Conservation (phyloP, 2,797 vertebrate species). For the Syngnathus rostellatus region DNA sequence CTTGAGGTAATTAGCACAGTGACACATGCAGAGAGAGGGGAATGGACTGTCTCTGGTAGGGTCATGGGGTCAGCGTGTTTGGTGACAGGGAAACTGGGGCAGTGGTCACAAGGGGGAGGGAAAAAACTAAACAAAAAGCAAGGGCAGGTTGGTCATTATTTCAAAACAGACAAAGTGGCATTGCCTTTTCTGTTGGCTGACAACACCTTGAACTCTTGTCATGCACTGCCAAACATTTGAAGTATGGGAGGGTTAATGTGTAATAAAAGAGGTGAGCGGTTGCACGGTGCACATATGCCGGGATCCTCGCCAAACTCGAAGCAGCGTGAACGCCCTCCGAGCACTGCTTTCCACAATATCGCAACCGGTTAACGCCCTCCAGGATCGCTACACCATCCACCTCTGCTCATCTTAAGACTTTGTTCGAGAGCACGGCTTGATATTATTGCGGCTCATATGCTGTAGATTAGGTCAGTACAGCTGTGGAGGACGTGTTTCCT, state of each 20-base stretch:
- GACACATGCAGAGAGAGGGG: slow-evolving; percentile 47
- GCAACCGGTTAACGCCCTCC: slow-evolving; percentile 34
- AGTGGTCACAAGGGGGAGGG: slow-evolving; percentile 20
- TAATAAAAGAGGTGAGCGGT: slow-evolving; percentile 32
- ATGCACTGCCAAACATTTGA: slow-evolving; percentile 15
- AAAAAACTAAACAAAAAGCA: slow-evolving; percentile 9
- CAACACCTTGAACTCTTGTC: slow-evolving; percentile 1
- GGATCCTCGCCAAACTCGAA: slow-evolving; percentile 46
- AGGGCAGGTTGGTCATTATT: slow-evolving; percentile 3
- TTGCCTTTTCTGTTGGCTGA: not conserved
- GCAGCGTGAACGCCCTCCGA: slow-evolving; percentile 59
- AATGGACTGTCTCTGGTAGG: slow-evolving; percentile 33
- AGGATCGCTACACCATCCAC: not conserved
- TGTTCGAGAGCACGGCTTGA: slow-evolving; percentile 4
- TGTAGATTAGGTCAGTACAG: slow-evolving; percentile 32
- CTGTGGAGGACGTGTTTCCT: slow-evolving; percentile 28
- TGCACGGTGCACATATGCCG: slow-evolving; percentile 39
- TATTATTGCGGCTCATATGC: slow-evolving; percentile 10
- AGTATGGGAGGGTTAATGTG: slow-evolving; percentile 20
- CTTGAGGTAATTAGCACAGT: slow-evolving; percentile 60
- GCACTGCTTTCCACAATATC: slow-evolving; percentile 32
- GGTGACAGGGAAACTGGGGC: slow-evolving; percentile 59
- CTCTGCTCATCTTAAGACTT: not conserved
- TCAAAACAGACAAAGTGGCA: not conserved
- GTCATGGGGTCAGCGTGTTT: slow-evolving; percentile 56